These are phyloP conservation scores for Parazoanthus swiftii DNA, from an alignment of 92 coral and sea anemone genomes.

Conservation along the genomic window DNA sequence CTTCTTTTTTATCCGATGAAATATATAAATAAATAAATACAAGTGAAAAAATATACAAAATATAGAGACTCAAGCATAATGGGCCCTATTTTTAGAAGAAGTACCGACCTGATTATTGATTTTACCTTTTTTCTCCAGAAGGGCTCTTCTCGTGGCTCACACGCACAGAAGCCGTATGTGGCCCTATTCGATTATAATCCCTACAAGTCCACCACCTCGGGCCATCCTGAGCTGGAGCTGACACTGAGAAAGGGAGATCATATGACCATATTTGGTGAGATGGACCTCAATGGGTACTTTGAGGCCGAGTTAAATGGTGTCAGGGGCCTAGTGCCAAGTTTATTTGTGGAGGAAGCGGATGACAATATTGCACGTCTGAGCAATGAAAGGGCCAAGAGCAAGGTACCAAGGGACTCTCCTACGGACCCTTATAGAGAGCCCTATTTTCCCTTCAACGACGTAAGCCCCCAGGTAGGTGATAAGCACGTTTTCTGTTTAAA, in stretches of 20 bases:
- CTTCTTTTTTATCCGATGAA: background rate
- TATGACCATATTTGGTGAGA: slow-evolving; percentile 71
- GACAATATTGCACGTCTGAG: slow-evolving; percentile 53
- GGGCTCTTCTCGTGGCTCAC: slow-evolving; percentile 42
- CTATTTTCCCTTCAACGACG: slow-evolving; percentile 14
- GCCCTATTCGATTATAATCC: slow-evolving; percentile 88
- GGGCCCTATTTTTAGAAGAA: background rate
- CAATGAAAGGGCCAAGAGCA: slow-evolving; percentile 44
- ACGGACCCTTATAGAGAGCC: slow-evolving; percentile 19
- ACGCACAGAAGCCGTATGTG: slow-evolving; percentile 67
- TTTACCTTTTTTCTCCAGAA: background rate
- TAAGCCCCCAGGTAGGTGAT: slow-evolving; percentile 23
- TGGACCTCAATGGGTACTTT: slow-evolving; percentile 80
- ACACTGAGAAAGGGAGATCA: slow-evolving; percentile 75
- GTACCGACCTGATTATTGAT: background rate
- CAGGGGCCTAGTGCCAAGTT: slow-evolving; percentile 86
- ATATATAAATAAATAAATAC: too few species aligned
- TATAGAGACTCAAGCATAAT: background rate
- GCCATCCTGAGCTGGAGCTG: slow-evolving; percentile 80
- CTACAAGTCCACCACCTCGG: slow-evolving; percentile 69
- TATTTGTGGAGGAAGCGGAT: slow-evolving; percentile 82
- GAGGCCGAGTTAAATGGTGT: slow-evolving; percentile 87
- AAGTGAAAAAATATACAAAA: too few species aligned
- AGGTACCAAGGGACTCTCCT: slow-evolving; percentile 25
- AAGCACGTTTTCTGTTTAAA: background rate